These are phyloP conservation scores for Propithecus perrieri DNA, from an alignment of 2,797 vertebrate genomes.

Conservation along the genomic window DNA sequence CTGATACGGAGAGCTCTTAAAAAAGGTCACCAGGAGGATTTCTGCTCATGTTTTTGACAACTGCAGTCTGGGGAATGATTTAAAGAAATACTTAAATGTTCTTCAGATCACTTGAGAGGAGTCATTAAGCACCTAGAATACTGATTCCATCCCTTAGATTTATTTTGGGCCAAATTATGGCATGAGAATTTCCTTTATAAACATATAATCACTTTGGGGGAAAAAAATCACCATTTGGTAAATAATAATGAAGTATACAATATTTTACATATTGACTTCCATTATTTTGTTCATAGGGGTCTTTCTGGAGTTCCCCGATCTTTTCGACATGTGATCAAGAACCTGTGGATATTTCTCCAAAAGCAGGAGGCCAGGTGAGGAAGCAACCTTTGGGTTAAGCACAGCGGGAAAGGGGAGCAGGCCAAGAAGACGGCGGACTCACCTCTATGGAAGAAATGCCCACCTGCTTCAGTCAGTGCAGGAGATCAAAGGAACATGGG, in stretches of 20 bases:
- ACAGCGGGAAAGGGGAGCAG: rapidly evolving
- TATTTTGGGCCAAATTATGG: background rate
- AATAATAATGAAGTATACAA: slow-evolving; percentile 20
- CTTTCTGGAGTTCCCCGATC: background rate
- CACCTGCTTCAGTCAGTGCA: background rate
- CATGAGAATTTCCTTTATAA: slow-evolving; percentile 1
- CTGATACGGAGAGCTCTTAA: background rate
- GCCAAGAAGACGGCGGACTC: rapidly evolving
- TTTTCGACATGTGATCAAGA: background rate
- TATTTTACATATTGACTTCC: background rate
- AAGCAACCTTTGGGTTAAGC: background rate
- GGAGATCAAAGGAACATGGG: background rate
- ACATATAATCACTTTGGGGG: background rate
- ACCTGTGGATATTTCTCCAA: background rate
- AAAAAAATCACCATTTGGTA: background rate
- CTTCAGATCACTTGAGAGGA: background rate
- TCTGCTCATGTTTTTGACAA: background rate
- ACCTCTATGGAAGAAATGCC: background rate
- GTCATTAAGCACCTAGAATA: background rate
- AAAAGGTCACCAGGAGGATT: background rate
- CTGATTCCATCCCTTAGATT: background rate
- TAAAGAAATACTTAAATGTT: background rate
- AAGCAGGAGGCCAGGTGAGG: background rate
- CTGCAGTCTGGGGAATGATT: background rate
- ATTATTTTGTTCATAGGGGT: background rate